Base-by-base conservation (phyloP, 2,888 invertebrate species). In the Erebia palarica region DNA sequence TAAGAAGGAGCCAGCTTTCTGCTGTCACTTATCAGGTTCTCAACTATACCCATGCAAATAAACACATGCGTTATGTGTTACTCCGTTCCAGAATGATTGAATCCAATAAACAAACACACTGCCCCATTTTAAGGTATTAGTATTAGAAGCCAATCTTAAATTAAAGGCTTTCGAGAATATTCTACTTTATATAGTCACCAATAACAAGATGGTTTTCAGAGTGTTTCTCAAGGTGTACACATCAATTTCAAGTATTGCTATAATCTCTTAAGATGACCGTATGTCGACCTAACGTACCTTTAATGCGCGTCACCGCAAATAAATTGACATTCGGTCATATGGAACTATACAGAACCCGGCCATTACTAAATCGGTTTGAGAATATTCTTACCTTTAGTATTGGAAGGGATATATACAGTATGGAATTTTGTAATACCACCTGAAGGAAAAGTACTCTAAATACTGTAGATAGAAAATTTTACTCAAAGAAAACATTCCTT, bases 221-320 rank as follows among this genome's bases (percentile, higher is more conserved):
- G 13, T 47, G 18, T 49, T 49, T 21, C 36, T n/a, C 42, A 18
- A 65, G 36, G 58, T 58, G 58, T 66, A 58, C 8, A 10, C 21
- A 3, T 57, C 44, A 14, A 58, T 66, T 67, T n/a, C 21, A 59
- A 14, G 60, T 68, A 51, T 60, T 51, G 13, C 42, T 36, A 53
- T 42, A 68, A 68, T 68, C 68, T 68, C 68, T 68, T 68, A 68
- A 68, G 68, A 68, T 68, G 61, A 16, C 44, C 61, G 61, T 68
- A 55, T 55, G 21, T 21, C 61, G 68, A 63, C 36, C 64, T 16
- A 18, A 47, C 13, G 51, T 66, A 59, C 44, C 47, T 69, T 51
- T 47, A 16, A 36, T 21, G 16, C 60, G 10, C 16, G n/a, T 60
- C n/a, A 42, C 49, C 65, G 53, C 53, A 65, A 66, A 44, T 66